Conservation (phyloP, 2,797 vertebrate species). For the Fringilla coelebs region DNA sequence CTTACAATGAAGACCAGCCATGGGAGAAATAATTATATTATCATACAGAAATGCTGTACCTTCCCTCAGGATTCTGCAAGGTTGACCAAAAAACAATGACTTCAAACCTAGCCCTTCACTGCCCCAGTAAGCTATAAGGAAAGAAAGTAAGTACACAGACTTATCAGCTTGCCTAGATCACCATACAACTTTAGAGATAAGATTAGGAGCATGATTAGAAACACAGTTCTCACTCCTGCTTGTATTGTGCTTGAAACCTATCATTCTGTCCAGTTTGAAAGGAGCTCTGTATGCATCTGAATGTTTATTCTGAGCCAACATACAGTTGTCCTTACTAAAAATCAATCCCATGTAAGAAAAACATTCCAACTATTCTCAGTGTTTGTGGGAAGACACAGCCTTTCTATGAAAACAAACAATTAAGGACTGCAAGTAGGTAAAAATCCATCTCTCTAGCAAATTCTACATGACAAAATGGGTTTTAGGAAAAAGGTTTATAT, state of each 20-base stretch:
- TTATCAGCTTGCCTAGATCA: neutral
- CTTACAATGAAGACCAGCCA: neutral
- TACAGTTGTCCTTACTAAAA: neutral
- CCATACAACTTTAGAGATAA: neutral
- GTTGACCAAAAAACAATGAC: neutral
- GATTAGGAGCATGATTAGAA: neutral
- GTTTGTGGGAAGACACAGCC: neutral
- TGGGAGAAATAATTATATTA: neutral
- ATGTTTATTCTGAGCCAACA: neutral
- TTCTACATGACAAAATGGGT: neutral
- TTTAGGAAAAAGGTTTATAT: neutral
- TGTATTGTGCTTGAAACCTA: neutral
- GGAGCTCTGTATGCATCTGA: neutral
- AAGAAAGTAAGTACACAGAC: constrained; percentile 8
- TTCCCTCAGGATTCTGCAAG: neutral
- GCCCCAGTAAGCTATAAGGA: neutral
- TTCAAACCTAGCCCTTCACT: neutral
- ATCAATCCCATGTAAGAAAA: neutral
- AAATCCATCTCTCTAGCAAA: neutral
- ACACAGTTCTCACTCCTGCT: neutral
- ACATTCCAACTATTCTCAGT: neutral
- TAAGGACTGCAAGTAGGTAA: neutral
- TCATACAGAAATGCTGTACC: neutral
- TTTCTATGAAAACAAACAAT: neutral
- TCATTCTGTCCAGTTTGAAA: neutral